Percentiles rank a stretch among this genome's conserved stretches.
Evolutionary conservation across 2,888 invertebrate species (phyloP).

Genomic region (Pandemis corylana): DNA sequence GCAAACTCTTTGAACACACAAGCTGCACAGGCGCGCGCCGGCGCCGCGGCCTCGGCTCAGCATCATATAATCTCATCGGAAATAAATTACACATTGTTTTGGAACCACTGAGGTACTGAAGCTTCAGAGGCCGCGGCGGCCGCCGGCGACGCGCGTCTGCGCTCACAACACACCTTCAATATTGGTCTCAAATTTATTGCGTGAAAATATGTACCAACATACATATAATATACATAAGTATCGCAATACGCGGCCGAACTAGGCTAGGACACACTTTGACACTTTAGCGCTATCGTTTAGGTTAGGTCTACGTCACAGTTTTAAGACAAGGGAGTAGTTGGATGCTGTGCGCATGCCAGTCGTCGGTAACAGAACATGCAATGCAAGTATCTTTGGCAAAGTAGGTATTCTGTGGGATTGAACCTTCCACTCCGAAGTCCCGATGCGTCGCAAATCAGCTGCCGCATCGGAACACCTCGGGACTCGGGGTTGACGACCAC

Average conservation of each 20-base stretch:
- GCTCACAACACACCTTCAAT: constrained; percentile 6
- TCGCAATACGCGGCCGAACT: not conserved
- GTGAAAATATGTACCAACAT: constrained; percentile 2
- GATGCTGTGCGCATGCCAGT: too few relatives aligned
- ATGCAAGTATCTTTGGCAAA: too few relatives aligned
- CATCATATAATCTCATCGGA: not conserved
- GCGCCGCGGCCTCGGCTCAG: not conserved
- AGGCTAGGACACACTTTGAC: constrained; percentile 9
- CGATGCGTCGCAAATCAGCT: too few relatives aligned
- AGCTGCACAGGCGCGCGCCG: not conserved
- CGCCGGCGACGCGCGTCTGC: not conserved
- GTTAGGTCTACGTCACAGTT: not conserved
- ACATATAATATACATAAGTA: too few relatives aligned
- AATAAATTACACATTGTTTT: too few relatives aligned
- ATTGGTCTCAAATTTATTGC: constrained; percentile 18
- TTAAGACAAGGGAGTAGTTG: too few relatives aligned
- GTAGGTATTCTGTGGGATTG: too few relatives aligned
- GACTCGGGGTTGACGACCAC: too few relatives aligned
- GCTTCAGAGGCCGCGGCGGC: not conserved
- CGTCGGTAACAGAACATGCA: too few relatives aligned
- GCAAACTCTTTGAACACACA: constrained; percentile 1
- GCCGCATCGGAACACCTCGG: too few relatives aligned
- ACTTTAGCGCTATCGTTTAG: constrained; percentile 5
- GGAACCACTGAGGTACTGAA: too few relatives aligned
- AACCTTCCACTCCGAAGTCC: too few relatives aligned